Base-by-base conservation (phyloP, 2,113 vertebrate genomes). In the Burhinus bistriatus region DNA sequence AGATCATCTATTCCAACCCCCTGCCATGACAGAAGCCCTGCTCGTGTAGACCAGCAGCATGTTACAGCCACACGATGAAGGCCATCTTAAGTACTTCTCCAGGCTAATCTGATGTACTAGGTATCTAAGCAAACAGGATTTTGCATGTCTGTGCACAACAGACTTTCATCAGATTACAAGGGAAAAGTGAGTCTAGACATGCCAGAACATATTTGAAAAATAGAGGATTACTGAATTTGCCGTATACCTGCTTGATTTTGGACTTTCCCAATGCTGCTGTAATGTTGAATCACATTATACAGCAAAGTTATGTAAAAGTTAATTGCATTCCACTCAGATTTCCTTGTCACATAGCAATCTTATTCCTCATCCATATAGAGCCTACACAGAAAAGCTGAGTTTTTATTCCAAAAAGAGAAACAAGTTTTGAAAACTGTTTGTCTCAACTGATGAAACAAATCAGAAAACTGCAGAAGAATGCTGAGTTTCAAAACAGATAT, bases 141-240 rank as follows among this genome's bases (percentile, higher is more conserved):
- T 88, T 93, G 84, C 95, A 83, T 91, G 95, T 93, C 94, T 96
- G 40, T 94, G 87, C 97, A 95, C 59, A 94, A 22, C 81, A 36
- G 75, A 15, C 81, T 95, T 90, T 91, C 93, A 95, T 95, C 94
- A 95, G 89, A 91, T 94, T 94, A 92, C 80, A 64, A 73, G 62
- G 75, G 75, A 83, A 85, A 93, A 95, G 73, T 77, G 52, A 92
- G 89, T 72, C 93, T 55, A 82, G 87, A 96, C 96, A 85, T 73
- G 94, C 87, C 86, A 93, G 82, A 88, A 68, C 87, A 12, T 36
- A 97, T 45, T 40, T 86, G 59, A 82, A 91, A 97, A 94, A 95
- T 47, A 84, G 89, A 94, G 89, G 79, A 95, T 96, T 97, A 93
- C 64, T 2, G 19, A 94, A 96, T 93, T 95, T 89, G 72, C 80